A percentile compares a stretch with the other conserved stretches of the same genome.
phyloP scores from a whole-genome alignment of 2,888 invertebrate species.

The Pristionchus mayeri region DNA sequence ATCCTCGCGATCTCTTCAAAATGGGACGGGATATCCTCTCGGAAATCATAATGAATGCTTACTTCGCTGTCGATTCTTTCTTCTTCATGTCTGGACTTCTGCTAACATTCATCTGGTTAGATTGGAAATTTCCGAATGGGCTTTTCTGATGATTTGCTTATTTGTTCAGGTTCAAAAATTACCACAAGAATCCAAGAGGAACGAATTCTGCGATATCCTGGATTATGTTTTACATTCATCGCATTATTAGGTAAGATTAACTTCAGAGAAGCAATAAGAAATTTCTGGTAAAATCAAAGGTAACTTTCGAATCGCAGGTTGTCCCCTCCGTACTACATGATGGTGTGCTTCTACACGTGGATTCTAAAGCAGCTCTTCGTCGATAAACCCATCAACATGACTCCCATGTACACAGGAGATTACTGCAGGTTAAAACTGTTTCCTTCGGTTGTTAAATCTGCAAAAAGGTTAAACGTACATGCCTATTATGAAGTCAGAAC shows the following conservation, averaged over 20 bases:
- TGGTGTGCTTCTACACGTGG: not conserved
- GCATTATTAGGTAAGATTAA: constrained; percentile 50
- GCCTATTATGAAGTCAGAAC: too few species aligned
- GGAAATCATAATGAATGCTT: constrained; percentile 55
- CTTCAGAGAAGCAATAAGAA: not conserved
- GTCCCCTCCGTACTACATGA: constrained; percentile 21
- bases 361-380: constrained; percentile 6
- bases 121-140: too few species aligned
- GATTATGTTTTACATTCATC: constrained; percentile 56
- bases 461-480: not conserved
- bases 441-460: not conserved
- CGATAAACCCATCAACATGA: not conserved
- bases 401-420: not conserved
- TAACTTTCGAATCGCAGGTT: not conserved
- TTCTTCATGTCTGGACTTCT: constrained; percentile 62
- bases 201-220: constrained; percentile 51
- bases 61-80: constrained; percentile 61
- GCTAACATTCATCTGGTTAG: constrained; percentile 48
- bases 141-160: too few species aligned
- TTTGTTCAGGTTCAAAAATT: constrained; percentile 56
- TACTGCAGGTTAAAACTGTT: not conserved
- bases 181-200: constrained; percentile 44
- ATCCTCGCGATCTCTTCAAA: constrained; percentile 51
- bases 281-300: not conserved
- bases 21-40: constrained; percentile 47